Evolutionary conservation across 2,888 invertebrate genomes (phyloP).

Genomic region (Synergus itoensis): DNA sequence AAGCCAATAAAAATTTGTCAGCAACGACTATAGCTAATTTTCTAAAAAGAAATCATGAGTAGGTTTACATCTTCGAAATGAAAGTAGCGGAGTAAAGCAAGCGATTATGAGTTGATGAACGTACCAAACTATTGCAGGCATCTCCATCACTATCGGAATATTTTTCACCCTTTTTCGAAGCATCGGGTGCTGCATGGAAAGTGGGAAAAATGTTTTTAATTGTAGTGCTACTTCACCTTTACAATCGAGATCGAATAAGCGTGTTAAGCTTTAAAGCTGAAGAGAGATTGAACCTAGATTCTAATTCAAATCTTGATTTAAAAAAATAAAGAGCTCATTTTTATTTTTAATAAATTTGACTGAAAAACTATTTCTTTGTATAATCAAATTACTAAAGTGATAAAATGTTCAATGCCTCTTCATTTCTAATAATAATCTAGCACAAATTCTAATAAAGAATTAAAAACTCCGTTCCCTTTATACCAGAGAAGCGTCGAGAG

Average conservation of each 20-base stretch:
- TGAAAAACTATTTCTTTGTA: background rate
- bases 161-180: conserved; percentile 61
- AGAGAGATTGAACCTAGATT: conserved; percentile 51
- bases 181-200: conserved; percentile 65
- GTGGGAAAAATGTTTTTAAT: conserved; percentile 63
- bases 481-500: conserved; percentile 34
- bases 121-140: conserved; percentile 62
- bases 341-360: background rate
- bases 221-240: conserved; percentile 57
- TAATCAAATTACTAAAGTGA: background rate
- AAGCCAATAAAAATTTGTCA: conserved; percentile 20
- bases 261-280: conserved; percentile 53
- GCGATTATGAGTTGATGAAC: conserved; percentile 50
- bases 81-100: conserved; percentile 5
- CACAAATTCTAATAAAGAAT: background rate
- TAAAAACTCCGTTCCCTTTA: background rate
- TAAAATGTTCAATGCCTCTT: conserved; percentile 1
- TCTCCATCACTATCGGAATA: conserved; percentile 63
- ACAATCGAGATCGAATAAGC: conserved; percentile 44
- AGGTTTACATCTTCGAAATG: background rate
- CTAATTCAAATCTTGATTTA: background rate
- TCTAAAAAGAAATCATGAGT: conserved; percentile 18
- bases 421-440: background rate
- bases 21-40: conserved; percentile 23
- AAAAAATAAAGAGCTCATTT: background rate